Evolutionary conservation across 2,888 invertebrate species (phyloP), one percentile per base, ranked within the genome.

Genomic region (Leucoma salicis): DNA sequence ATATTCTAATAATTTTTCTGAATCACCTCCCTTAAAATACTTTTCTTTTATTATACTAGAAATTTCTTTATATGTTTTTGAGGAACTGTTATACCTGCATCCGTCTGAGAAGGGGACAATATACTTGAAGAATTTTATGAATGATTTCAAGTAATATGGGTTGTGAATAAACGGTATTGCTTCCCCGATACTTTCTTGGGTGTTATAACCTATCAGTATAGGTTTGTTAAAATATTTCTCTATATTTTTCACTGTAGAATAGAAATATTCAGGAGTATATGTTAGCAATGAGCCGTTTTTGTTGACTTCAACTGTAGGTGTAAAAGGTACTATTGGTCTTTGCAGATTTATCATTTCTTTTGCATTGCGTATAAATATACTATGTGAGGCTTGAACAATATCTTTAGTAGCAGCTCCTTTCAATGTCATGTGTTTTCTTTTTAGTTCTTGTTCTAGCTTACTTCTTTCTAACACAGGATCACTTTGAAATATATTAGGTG

Each of bases 181-280:
- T 72, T 88, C 86, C n/a, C 85, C 73, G 49, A 89, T 82, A 55
- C 83, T 80, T 65, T 91, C 91, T 65, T 85, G 78, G 14, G 85
- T 89, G 44, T 83, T 90, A 42, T 84, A 90, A 27, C 91, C 91
- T n/a, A 89, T 74, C 32, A 91, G 63, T 28, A 90, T 70, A 8
- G 89, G 84, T 43, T 84, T 78, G 24, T 53, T 59, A 3, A 53
- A 44, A 15, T 24, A 27, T 14, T 29, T 6, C 0, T 60, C 45
- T 14, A 53, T 46, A 11, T 42, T 46, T 35, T 48, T 39, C 5
- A 43, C 24, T 5, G 45, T 49, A n/a, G 50, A 49, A 25, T 64
- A 61, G 36, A 73, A 62, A 7, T 75, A 54, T 6, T 66, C 54
- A 2, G 76, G 71, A 8, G 49, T 46, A 24, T 50, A 58, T 2